Conservation (phyloP, 2,113 vertebrate genomes). For the Nesogale talazaci region DNA sequence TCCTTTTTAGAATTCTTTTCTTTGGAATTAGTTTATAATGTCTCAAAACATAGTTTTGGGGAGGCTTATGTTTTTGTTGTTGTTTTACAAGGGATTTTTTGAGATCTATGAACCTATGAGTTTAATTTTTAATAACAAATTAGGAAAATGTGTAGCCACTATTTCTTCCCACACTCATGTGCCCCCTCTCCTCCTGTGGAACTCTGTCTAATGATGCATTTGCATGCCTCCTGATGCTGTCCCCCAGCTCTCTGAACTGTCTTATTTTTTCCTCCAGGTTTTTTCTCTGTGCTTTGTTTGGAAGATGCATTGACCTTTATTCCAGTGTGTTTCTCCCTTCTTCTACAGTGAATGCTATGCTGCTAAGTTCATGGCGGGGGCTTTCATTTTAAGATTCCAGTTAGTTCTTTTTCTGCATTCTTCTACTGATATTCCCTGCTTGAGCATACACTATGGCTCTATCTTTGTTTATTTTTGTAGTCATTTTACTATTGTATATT, state of each 20-base stretch:
- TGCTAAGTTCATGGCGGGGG: background rate
- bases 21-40: conserved; percentile 7
- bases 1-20: background rate
- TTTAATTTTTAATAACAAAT: conserved; percentile 10
- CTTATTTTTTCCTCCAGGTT: background rate
- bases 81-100: conserved; percentile 24
- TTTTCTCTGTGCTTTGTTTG: background rate
- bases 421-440: background rate
- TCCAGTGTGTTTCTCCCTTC: conserved; percentile 9
- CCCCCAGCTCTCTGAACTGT: background rate
- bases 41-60: background rate
- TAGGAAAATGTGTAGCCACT: conserved; percentile 1
- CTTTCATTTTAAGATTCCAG: conserved; percentile 31
- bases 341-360: background rate
- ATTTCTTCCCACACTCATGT: background rate
- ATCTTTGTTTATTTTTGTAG: background rate
- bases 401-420: background rate
- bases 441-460: background rate
- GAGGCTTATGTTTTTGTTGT: background rate
- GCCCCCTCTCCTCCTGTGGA: background rate
- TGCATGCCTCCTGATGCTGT: no score
- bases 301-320: conserved; percentile 9
- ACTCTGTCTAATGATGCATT: no score
- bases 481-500: background rate
- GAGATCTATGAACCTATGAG: conserved; percentile 23